Base-by-base conservation (phyloP, 2,113 vertebrate species). In the Pedionomus torquatus region DNA sequence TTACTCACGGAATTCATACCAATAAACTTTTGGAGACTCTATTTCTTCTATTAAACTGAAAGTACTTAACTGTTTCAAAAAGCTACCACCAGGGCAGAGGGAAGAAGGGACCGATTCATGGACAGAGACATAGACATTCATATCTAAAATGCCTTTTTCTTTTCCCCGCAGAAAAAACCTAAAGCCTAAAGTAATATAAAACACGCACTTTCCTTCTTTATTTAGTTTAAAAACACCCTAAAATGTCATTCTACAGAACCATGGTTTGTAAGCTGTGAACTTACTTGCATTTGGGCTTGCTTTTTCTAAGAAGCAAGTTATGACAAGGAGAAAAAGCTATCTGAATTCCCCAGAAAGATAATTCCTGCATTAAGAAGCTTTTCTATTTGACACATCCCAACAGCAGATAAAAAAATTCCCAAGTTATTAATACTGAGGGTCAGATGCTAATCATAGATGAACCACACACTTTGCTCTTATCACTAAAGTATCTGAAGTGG, bases 401-500 rank as follows among this genome's bases (percentile, higher is more conserved):
- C 23, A 92, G 66, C 49, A 87, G 87, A 95, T 93, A 35, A 96
- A 90, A 83, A 93, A 83, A 77, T 69, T 65, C 87, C 58, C 1
- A 54, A 74, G 78, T 93, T 93, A 83, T 88, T 88, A 95, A 91
- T 85, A 90, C 11, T 26, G 44, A 94, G 84, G 86, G 85, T 96
- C 95, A 93, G 95, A 93, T 97, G 75, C 37, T 92, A 95, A 96
- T 92, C 91, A 77, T 7, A 94, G 41, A 70, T 55, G 70, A 94
- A 90, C 87, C 92, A 95, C 92, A 94, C 75, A 93, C 85, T 96
- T 93, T 17, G 78, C 91, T 91, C 33, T 70, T 94, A 96, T 93
- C 90, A 86, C n/a, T 61, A 5, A 85, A 69, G 15, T 33, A 54
- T 48, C 65, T 89, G 26, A 39, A 85, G 74, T 91, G 74, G 74